Evolutionary conservation across 2,888 invertebrate genomes (phyloP).

Genomic region (Cryptops parisi): DNA sequence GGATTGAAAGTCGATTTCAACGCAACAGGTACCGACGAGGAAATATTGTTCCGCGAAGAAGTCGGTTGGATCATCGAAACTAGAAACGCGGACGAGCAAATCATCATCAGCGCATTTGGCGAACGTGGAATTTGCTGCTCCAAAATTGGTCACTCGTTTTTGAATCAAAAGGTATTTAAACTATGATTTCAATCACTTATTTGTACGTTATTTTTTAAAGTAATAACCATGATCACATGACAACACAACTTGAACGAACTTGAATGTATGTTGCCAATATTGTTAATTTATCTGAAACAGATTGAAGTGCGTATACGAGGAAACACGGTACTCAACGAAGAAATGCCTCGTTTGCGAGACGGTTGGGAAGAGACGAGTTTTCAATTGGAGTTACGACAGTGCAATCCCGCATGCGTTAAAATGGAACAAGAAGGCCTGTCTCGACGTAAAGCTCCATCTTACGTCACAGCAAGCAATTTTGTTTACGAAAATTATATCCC

Average conservation of each 20-base stretch:
- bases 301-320: slow-evolving; percentile 45
- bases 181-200: background rate
- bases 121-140: slow-evolving; percentile 46
- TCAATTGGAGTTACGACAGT: slow-evolving; percentile 69
- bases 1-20: slow-evolving; percentile 42
- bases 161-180: slow-evolving; percentile 25
- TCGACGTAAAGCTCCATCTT: slow-evolving; percentile 50
- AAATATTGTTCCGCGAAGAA: slow-evolving; percentile 61
- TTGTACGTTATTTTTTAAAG: background rate
- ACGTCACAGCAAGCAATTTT: background rate
- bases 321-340: slow-evolving; percentile 43
- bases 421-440: slow-evolving; percentile 60
- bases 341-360: slow-evolving; percentile 52
- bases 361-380: slow-evolving; percentile 96
- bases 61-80: slow-evolving; percentile 66
- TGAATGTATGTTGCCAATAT: too few species aligned
- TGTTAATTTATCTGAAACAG: too few species aligned
- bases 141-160: slow-evolving; percentile 50
- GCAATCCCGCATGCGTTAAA: slow-evolving; percentile 57
- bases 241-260: too few species aligned
- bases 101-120: slow-evolving; percentile 47
- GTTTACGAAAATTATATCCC: too few species aligned
- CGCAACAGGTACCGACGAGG: background rate
- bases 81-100: slow-evolving; percentile 37
- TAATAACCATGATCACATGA: slow-evolving; percentile 26